A percentile compares a stretch with the other conserved stretches of the same genome.
These are phyloP conservation scores for Oryctes rhinoceros DNA, from an alignment of 1,140 invertebrate species.

Conservation along the genomic window DNA sequence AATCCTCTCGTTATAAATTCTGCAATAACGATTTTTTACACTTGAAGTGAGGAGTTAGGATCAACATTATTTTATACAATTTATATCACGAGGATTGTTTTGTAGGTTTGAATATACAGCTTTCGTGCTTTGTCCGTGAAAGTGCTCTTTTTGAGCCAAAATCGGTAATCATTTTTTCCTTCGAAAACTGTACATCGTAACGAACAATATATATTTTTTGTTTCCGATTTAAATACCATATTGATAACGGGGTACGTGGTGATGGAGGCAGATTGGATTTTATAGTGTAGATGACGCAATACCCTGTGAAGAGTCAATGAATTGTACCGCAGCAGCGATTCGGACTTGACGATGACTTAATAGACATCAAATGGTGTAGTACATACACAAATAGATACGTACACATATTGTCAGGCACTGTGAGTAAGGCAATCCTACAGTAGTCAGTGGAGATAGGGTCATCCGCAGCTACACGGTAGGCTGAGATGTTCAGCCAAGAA, in stretches of 20 bases:
- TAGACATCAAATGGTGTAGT: constrained; percentile 54
- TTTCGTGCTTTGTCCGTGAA: neutral
- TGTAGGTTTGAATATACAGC: neutral
- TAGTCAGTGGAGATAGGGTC: constrained; percentile 61
- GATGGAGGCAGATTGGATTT: constrained; percentile 15
- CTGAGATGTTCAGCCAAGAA: constrained; percentile 44
- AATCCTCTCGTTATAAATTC: too few species aligned
- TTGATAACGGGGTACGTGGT: neutral
- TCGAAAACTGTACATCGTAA: too few species aligned
- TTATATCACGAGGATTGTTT: too few species aligned
- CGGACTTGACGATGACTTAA: constrained; percentile 44
- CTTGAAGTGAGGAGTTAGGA: too few species aligned
- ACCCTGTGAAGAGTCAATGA: constrained; percentile 58
- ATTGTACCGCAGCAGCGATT: constrained; percentile 51
- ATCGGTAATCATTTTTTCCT: neutral
- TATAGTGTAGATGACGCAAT: constrained; percentile 54
- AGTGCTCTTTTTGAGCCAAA: neutral
- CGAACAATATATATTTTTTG: neutral
- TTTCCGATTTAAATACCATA: neutral
- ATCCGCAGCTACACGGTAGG: constrained; percentile 53
- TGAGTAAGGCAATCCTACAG: constrained; percentile 63
- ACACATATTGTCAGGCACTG: constrained; percentile 62
- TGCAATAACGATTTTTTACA: too few species aligned
- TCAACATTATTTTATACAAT: too few species aligned
- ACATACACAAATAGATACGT: constrained; percentile 59